These are phyloP conservation scores for Hyla sarda DNA, from an alignment of 2,113 vertebrate species.

Conservation along the genomic window DNA sequence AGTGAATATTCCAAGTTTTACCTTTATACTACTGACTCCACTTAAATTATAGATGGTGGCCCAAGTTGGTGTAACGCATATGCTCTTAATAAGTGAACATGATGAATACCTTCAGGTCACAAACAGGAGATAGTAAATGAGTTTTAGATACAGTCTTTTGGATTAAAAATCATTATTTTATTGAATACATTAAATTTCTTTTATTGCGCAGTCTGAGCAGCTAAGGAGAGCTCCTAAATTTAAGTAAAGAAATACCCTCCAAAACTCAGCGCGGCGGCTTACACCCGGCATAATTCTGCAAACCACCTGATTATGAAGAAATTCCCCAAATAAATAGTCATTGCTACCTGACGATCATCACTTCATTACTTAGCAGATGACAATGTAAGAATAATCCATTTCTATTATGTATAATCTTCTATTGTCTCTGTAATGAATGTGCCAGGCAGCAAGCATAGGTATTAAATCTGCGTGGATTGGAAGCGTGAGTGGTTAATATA, in stretches of 20 bases:
- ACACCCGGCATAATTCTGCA: constrained; percentile 7
- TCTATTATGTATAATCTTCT: constrained; percentile 11
- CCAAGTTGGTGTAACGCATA: constrained; percentile 4
- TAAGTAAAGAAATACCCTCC: constrained; percentile 40
- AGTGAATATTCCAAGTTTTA: not conserved
- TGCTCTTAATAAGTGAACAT: constrained; percentile 16
- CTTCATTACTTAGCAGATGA: constrained; percentile 34
- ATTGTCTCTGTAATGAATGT: constrained; percentile 24
- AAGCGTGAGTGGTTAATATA: not conserved
- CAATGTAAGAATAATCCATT: constrained; percentile 24
- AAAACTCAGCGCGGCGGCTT: constrained; percentile 1
- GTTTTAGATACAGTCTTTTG: constrained; percentile 32
- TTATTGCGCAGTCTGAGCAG: constrained; percentile 32
- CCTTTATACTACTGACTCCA: not conserved
- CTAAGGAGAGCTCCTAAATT: constrained; percentile 49
- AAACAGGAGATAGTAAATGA: constrained; percentile 19
- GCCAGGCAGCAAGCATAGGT: not conserved
- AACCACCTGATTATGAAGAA: constrained; percentile 22
- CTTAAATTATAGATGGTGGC: constrained; percentile 2
- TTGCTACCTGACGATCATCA: constrained; percentile 21
- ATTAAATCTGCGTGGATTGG: not conserved
- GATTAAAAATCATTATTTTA: constrained; percentile 54
- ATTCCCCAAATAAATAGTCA: constrained; percentile 17
- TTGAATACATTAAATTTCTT: constrained; percentile 47
- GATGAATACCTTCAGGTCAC: constrained; percentile 16